phyloP scores from a whole-genome alignment of 2,888 invertebrate species.

The Lasiommata megera region DNA sequence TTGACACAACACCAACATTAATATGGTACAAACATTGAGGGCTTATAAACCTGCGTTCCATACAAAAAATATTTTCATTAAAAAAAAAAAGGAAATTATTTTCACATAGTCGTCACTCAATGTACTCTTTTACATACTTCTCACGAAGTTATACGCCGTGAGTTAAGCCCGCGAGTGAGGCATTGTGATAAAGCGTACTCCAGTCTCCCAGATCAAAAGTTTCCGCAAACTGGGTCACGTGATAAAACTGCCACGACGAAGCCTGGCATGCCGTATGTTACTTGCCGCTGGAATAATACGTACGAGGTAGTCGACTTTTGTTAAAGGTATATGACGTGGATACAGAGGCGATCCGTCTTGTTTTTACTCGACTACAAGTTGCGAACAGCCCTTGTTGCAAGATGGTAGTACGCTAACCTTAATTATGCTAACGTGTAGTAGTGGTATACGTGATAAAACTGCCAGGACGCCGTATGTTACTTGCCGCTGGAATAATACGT shows the following conservation, averaged over 20 bases:
- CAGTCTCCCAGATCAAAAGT: constrained; percentile 13
- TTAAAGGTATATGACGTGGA: background rate
- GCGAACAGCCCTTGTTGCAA: too few species aligned
- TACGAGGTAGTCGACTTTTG: background rate
- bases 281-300: background rate
- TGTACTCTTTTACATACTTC: background rate
- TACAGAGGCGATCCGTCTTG: too few species aligned
- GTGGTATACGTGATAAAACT: constrained; percentile 16
- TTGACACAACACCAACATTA: too few species aligned
- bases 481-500: background rate
- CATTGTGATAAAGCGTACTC: background rate
- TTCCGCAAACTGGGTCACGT: constrained; percentile 16
- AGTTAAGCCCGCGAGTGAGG: background rate
- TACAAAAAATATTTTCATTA: background rate
- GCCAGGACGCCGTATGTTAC: background rate
- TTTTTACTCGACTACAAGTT: too few species aligned
- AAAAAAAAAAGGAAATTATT: background rate
- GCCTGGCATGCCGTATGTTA: background rate
- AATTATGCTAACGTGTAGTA: too few species aligned
- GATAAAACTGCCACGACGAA: constrained; percentile 1
- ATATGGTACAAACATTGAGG: too few species aligned
- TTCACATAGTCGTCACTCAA: too few species aligned
- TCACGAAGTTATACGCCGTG: background rate
- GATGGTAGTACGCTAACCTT: too few species aligned
- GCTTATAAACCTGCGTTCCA: too few species aligned